Evolutionary conservation across 1,140 invertebrate species (phyloP).

Genomic region (Zeugodacus cucurbitae): DNA sequence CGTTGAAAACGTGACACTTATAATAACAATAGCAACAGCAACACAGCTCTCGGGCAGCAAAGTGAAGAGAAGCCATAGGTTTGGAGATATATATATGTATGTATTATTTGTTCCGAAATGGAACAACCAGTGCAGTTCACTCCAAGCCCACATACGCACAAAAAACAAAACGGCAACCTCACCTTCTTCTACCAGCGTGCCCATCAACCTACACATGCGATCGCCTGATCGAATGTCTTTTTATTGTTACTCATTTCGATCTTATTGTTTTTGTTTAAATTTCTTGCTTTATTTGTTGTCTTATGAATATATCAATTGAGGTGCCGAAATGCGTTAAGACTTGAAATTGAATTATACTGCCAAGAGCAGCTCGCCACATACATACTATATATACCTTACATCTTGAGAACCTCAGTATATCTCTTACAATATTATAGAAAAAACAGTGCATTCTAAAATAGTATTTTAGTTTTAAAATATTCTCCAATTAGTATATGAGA

Average conservation of each 20-base stretch:
- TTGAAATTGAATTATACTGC: not conserved
- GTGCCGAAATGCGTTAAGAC: not conserved
- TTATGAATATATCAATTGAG: not conserved
- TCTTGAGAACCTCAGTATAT: not conserved
- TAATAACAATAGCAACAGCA: constrained; percentile 3
- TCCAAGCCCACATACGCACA: not conserved
- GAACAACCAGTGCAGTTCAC: constrained; percentile 9
- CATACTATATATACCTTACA: not conserved
- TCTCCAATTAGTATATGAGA: too few species aligned
- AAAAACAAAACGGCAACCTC: not conserved
- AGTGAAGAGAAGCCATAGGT: not conserved
- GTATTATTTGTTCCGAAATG: not conserved
- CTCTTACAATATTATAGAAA: too few species aligned
- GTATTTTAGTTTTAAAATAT: too few species aligned
- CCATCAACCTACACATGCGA: not conserved
- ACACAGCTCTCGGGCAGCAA: not conserved
- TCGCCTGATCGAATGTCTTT: not conserved
- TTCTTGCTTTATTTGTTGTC: not conserved
- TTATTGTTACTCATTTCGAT: not conserved
- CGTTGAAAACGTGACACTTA: not conserved
- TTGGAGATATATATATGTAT: not conserved
- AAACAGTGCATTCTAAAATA: too few species aligned
- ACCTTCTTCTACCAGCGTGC: not conserved
- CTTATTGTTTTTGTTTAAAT: not conserved
- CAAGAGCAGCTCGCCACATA: not conserved